Base-by-base conservation (phyloP, 1,140 invertebrate species). In the Mycetomoellerius zeteki region DNA sequence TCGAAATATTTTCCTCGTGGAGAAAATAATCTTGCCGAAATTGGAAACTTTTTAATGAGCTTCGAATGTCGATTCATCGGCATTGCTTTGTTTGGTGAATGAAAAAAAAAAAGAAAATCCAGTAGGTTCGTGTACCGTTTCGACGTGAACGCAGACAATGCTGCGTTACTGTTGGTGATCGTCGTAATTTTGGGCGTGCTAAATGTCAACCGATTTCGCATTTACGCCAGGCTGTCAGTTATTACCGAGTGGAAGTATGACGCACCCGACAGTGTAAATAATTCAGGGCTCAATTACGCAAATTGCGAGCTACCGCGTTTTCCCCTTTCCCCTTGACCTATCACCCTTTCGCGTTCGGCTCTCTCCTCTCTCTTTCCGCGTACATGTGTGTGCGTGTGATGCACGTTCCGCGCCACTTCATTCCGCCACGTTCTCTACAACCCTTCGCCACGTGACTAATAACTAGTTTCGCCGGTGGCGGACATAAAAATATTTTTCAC, bases 271-370 rank as follows among this genome's bases (percentile, higher is more conserved):
- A 94, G 91, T 94, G 94, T 95, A 94, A 95, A 95, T 95, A 95
- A 95, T 95, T 95, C 94, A 95, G 85, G 89, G 91, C 92, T 95
- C 94, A 95, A 95, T 95, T 95, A 95, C 94, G 93, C 92, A 95
- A 95, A 95, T 95, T 94, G 93, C 93, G 87, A 91, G 90, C 86
- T 81, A 90, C 75, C 86, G 85, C 73, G 78, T 65, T 64, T 24
- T 84, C 89, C 87, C 76, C 82, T 87, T 64, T 78, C 62, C 58
- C 16, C 24, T 80, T 47, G 47, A 81, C 86, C 86, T 73, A 54
- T 81, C 85, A 50, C n/a, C 69, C 47, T 75, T 56, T 72, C 77
- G 27, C 78, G 52, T 86, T 86, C 37, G 80, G 54, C 6, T 54
- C 64, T 71, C 54, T 72, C 30, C 60, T 72, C 27, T 54, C 43